phyloP scores from a whole-genome alignment of 2,797 vertebrate species.

The Euphonia xanthogaster region DNA sequence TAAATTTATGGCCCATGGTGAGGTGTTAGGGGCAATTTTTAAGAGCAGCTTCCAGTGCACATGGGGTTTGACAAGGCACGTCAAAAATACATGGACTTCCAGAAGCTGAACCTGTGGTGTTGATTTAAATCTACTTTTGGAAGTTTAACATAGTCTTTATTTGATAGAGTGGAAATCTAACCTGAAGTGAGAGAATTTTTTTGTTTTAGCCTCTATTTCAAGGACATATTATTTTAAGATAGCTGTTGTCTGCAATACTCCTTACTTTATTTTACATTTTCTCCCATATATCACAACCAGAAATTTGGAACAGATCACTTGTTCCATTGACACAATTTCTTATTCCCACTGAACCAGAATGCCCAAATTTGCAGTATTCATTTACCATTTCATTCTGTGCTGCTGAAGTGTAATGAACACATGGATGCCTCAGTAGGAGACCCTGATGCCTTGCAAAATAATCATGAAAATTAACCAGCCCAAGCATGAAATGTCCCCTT shows the following conservation, averaged over 20 bases:
- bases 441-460: not conserved
- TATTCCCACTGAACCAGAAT: not conserved
- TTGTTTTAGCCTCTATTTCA: not conserved
- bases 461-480: not conserved
- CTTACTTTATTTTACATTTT: not conserved
- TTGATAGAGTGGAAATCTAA: not conserved
- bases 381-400: not conserved
- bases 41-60: not conserved
- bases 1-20: not conserved
- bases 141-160: not conserved
- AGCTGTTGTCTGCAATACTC: not conserved
- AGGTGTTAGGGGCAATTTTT: not conserved
- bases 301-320: not conserved
- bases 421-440: not conserved
- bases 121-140: not conserved
- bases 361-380: not conserved
- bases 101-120: not conserved
- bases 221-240: not conserved
- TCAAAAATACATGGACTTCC: not conserved
- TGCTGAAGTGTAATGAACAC: not conserved
- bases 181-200: not conserved
- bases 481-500: not conserved
- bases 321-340: not conserved
- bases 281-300: not conserved
- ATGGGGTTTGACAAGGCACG: not conserved